These are phyloP conservation scores for Rhamphomyia laevipes DNA, from an alignment of 2,888 invertebrate genomes.

Conservation along the genomic window DNA sequence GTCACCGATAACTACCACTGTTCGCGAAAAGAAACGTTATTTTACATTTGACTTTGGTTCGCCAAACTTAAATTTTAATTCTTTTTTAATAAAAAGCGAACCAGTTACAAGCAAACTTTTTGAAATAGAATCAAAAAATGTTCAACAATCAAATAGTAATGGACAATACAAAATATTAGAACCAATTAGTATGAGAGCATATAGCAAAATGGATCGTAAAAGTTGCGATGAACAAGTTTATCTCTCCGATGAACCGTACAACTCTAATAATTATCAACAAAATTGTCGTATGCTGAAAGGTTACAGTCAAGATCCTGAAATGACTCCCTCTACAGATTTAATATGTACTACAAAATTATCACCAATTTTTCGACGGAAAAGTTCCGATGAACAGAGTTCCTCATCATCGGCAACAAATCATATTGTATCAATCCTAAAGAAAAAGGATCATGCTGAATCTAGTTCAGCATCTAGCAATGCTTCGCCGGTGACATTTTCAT, in stretches of 20 bases:
- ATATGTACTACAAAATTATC: not conserved
- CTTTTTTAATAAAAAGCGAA: not conserved
- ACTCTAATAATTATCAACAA: too few relatives aligned
- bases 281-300: slow-evolving; percentile 20
- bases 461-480: slow-evolving; percentile 42
- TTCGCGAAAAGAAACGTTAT: not conserved
- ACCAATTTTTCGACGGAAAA: slow-evolving; percentile 29
- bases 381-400: slow-evolving; percentile 34
- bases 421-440: slow-evolving; percentile 55
- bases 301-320: slow-evolving; percentile 22
- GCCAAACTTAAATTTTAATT: not conserved
- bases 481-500: slow-evolving; percentile 71
- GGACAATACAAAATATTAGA: not conserved
- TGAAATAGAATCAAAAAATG: not conserved
- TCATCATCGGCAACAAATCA: slow-evolving; percentile 37
- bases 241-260: not conserved
- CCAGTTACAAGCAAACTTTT: not conserved
- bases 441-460: slow-evolving; percentile 45
- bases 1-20: slow-evolving; percentile 2
- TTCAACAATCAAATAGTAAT: not conserved
- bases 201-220: slow-evolving; percentile 11
- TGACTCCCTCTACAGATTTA: slow-evolving; percentile 5
- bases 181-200: slow-evolving; percentile 2
- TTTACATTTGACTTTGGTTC: not conserved
- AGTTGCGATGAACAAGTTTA: slow-evolving; percentile 9